These are phyloP conservation scores for Peromyscus maniculatus DNA, from an alignment of 2,113 vertebrate species.

Conservation along the genomic window DNA sequence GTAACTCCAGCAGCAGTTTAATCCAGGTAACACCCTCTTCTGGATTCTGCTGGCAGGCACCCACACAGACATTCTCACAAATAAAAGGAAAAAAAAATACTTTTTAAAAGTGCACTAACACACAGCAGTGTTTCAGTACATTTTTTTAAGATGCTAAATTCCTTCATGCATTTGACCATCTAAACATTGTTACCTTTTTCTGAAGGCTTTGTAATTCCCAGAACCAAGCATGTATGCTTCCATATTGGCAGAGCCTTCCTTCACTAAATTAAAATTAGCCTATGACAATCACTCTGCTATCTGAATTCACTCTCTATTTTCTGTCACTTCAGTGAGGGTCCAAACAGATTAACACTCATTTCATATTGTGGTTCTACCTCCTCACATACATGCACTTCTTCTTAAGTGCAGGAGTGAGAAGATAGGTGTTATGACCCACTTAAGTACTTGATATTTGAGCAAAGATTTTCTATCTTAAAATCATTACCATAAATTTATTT, in stretches of 20 bases:
- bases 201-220: neutral
- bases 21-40: neutral
- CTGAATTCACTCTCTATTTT: neutral
- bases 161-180: neutral
- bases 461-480: neutral
- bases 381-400: neutral
- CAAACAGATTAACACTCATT: neutral
- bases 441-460: neutral
- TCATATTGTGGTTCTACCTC: neutral
- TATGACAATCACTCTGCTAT: neutral
- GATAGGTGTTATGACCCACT: neutral
- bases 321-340: neutral
- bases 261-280: neutral
- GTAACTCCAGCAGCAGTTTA: neutral
- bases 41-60: neutral
- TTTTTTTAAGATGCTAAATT: neutral
- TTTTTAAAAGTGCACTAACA: neutral
- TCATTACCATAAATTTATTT: constrained; percentile 45
- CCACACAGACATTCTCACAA: neutral
- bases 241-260: neutral
- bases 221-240: neutral
- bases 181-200: constrained; percentile 3
- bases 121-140: neutral
- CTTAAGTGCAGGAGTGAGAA: neutral
- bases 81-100: neutral